Evolutionary conservation across 2,888 invertebrate species (phyloP), one percentile per base, ranked within the genome.

Genomic region (Drosophila parthenogenetica): DNA sequence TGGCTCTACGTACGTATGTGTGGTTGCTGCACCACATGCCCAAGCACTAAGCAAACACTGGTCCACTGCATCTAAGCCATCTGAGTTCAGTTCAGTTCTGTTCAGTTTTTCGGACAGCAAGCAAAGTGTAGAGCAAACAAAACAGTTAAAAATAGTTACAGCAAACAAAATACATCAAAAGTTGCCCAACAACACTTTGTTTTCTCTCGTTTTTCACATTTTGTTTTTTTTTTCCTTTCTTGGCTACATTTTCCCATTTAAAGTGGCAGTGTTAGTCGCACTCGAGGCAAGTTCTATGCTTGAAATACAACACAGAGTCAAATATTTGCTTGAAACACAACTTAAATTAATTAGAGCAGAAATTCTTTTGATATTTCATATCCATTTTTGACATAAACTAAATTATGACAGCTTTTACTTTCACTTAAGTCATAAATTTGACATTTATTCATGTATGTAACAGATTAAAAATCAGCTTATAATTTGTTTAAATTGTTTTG

Each of bases 121-220:
- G 64, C 78, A 81, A 68, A 82, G 87, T 86, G 81, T 78, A 77
- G 40, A 66, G 84, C 72, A 83, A 86, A 82, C 82, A 82, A 45
- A 66, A 49, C 69, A 54, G 69, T 70, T 69, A 63, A 68, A 74
- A 80, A 80, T 65, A 67, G 72, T 67, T 29, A 77, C 63, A 77
- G 46, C 71, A 71, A 76, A 85, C 76, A 69, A 73, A 60, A 57
- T 64, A 62, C 69, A 68, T 58, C 68, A 57, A 58, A 73, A 69
- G 58, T 62, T 72, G 54, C 25, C 55, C 11, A 71, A 58, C 55
- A 62, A 55, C 55, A 62, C 46, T 62, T 62, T n/a, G 14, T 43
- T 54, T 54, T 49, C 48, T 25, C 11, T 2, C n/a, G 1, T 35
- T 35, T 35, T 13, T 35, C 35, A 22, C 5, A 16, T 3, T 22